These are phyloP conservation scores for Phenganax stokvisi DNA, from an alignment of 92 coral and sea anemone genomes.

Conservation along the genomic window DNA sequence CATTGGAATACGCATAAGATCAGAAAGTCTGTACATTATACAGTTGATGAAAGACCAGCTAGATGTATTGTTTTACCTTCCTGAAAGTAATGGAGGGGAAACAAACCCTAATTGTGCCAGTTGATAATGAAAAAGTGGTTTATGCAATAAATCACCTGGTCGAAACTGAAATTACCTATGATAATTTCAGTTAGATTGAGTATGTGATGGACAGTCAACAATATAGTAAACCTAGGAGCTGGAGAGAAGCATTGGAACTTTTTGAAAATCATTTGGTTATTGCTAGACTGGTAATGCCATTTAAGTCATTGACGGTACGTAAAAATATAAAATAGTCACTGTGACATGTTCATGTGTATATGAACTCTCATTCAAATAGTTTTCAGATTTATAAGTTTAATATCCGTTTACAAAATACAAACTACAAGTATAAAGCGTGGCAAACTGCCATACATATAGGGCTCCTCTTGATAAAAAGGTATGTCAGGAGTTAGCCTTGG, in stretches of 20 bases:
- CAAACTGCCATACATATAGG: no score
- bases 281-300: not conserved
- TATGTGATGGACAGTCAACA: not conserved
- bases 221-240: not conserved
- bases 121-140: not conserved
- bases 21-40: not conserved
- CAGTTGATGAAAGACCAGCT: slow-evolving; percentile 12
- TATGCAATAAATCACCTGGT: slow-evolving; percentile 6
- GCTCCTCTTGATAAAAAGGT: no score
- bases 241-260: slow-evolving; percentile 9
- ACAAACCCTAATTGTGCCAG: slow-evolving; percentile 11
- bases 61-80: slow-evolving; percentile 10
- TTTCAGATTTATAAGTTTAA: no score
- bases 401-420: not conserved
- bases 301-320: not conserved
- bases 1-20: slow-evolving; percentile 23
- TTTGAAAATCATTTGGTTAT: not conserved
- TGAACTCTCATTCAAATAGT: no score
- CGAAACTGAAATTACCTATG: not conserved
- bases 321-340: no score
- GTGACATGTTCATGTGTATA: no score
- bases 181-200: slow-evolving; percentile 6
- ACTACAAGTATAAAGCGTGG: no score
- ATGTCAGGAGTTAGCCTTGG: no score
- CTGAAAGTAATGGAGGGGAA: slow-evolving; percentile 15